phyloP scores from a whole-genome alignment of 2,888 invertebrate genomes.

The Calameuta filiformis region DNA sequence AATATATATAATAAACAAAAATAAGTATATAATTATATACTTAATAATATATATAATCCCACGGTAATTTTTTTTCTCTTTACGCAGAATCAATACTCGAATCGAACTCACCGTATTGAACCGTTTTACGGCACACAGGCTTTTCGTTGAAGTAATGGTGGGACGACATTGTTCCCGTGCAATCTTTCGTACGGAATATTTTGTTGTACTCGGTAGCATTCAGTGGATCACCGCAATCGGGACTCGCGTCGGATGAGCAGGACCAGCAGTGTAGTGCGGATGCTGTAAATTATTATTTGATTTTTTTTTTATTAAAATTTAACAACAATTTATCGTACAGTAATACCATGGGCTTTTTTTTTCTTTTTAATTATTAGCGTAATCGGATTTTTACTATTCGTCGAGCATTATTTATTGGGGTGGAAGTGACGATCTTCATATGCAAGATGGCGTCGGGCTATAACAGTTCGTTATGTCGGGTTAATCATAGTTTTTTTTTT shows the following conservation, averaged over 20 bases:
- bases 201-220: conserved; percentile 68
- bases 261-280: conserved; percentile 80
- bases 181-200: conserved; percentile 57
- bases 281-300: conserved; percentile 62
- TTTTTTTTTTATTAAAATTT: not conserved
- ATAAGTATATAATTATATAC: too few relatives aligned
- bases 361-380: too few relatives aligned
- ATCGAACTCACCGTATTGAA: conserved; percentile 75
- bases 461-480: not conserved
- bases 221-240: conserved; percentile 80
- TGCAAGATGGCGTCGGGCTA: not conserved
- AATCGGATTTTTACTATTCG: too few relatives aligned
- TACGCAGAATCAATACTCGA: not conserved
- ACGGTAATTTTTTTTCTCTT: not conserved
- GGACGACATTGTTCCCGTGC: conserved; percentile 42
- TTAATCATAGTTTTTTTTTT: not conserved
- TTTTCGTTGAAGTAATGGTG: conserved; percentile 43
- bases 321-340: too few relatives aligned
- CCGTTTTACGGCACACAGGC: conserved; percentile 80
- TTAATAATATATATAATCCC: not conserved
- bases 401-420: too few relatives aligned
- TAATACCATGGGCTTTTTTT: too few relatives aligned
- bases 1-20: not conserved
- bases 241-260: conserved; percentile 79
- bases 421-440: not conserved